These are phyloP conservation scores for Accipiter virgatus DNA, from an alignment of 2,113 vertebrate genomes.

Conservation along the genomic window DNA sequence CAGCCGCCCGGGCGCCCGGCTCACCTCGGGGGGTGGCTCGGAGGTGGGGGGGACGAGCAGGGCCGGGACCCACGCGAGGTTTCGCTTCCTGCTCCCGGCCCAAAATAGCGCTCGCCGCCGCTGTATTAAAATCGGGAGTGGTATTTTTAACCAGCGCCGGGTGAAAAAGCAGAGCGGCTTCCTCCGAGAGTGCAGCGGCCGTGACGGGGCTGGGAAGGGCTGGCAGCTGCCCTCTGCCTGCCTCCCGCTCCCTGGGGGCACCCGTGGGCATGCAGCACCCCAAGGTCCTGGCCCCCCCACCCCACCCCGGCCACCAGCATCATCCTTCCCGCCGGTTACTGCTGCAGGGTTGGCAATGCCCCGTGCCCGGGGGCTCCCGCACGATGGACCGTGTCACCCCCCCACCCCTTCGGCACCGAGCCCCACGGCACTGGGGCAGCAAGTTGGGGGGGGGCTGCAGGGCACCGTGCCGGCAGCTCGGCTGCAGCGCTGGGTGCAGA, in stretches of 20 bases:
- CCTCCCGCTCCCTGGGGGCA: not conserved
- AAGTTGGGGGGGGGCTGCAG: not conserved
- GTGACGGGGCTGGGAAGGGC: conserved; percentile 28
- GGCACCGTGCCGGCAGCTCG: too few relatives aligned
- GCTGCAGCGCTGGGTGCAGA: not conserved
- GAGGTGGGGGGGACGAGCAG: not conserved
- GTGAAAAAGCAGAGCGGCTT: conserved; percentile 10
- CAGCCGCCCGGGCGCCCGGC: not conserved
- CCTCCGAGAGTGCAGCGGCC: conserved; percentile 6
- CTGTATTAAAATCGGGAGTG: conserved; percentile 39
- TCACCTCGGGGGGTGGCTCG: not conserved
- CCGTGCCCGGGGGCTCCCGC: rapidly evolving
- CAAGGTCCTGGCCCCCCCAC: rapidly evolving
- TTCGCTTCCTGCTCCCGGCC: conserved; percentile 48
- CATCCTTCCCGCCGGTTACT: not conserved
- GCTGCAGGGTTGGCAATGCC: not conserved
- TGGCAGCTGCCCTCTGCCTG: not conserved
- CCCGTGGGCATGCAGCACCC: not conserved
- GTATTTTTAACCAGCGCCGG: conserved; percentile 30
- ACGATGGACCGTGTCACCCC: not conserved
- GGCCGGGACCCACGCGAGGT: not conserved
- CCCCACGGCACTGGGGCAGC: not conserved
- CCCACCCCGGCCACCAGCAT: too few relatives aligned
- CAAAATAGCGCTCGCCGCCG: not conserved
- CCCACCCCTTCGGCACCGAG: rapidly evolving